Evolutionary conservation across 1,140 invertebrate genomes (phyloP), one percentile per base, ranked within the genome.

Genomic region (Lamellibrachia luymesi): DNA sequence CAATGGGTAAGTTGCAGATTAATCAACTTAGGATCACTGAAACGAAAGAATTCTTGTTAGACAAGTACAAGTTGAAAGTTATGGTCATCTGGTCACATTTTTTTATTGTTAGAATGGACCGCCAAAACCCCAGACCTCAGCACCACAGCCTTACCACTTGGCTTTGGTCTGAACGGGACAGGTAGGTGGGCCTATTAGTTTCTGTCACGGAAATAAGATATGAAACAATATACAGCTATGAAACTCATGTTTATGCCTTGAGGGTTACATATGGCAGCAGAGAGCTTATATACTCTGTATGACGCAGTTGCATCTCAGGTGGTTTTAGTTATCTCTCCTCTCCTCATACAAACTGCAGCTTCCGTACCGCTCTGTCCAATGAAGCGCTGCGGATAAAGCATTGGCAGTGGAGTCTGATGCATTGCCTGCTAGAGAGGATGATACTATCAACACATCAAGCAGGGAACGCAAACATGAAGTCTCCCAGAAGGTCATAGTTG

Each of bases 321-420:
- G 64, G 64, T 80, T 80, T 80, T 80, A 80, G 64, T 80, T 80
- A 80, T 80, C 64, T 80, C 64, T 80, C 64, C 64, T 80, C 64
- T 80, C 64, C 64, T 80, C 64, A 6, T 80, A 80, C 64, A 80
- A 80, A 80, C 64, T 80, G 64, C 64, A 80, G 64, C 64, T 80
- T 80, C 64, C 25, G 64, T 80, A 80, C 64, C 64, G 64, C 64
- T 80, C 64, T 80, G 64, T 10, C 64, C 7, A 80, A 80, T 80
- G 64, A 80, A 80, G 64, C 64, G 25, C 64, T 22, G 17, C 64
- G 13, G 64, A 80, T 80, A 80, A 80, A 10, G 64, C 64, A 17
- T 80, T 10, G 2, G 6, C 13, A 22, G 5, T 22, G 13, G 64
- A 56, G 64, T 22, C 64, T 80, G 64, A 80, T 80, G 13, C 64